Evolutionary conservation across 2,888 invertebrate species (phyloP), one percentile per base, ranked within the genome.

Genomic region (Cryptus armator): DNA sequence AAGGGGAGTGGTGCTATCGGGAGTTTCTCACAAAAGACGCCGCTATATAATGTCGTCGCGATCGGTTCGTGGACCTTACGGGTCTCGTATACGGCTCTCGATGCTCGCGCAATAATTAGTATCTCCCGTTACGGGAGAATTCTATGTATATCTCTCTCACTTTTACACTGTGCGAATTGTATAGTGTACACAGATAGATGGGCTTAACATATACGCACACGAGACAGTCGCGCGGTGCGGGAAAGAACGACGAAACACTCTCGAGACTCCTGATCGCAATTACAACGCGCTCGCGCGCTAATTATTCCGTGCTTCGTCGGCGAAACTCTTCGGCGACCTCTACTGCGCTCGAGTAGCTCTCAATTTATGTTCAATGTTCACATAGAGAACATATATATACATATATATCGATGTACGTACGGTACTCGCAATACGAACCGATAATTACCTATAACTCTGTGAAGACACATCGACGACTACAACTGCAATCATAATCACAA

Each of bases 221-320:
- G 46, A 46, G 46, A 81, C 48, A 68, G 48, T 74, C 67, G 56
- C 80, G 59, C 56, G 66, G 46, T 59, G 56, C 51, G 72, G 43
- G 78, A 72, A 71, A 78, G 72, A 83, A 51, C 64, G 48, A 67
- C 66, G 64, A 59, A 19, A 44, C 19, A 9, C 72, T 80, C 70
- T 48, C 67, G 59, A 74, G 81, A 62, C 32, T 79, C 43, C 76
- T 83, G 86, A 86, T 86, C 80, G 87, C 87, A 86, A 88, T 87
- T 86, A 86, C 86, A 86, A 67, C 76, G 72, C 62, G 72, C 86
- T 78, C 86, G 70, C 70, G 79, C 86, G 86, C 87, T 87, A 88
- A 88, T 88, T 88, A 87, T 86, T 84, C 81, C 86, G 74, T 56
- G 82, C 81, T 86, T 81, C 81, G 85, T 81, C 86, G 84, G 84